Base-by-base conservation (phyloP, 2,113 vertebrate species). In the Antechinus stuartii region DNA sequence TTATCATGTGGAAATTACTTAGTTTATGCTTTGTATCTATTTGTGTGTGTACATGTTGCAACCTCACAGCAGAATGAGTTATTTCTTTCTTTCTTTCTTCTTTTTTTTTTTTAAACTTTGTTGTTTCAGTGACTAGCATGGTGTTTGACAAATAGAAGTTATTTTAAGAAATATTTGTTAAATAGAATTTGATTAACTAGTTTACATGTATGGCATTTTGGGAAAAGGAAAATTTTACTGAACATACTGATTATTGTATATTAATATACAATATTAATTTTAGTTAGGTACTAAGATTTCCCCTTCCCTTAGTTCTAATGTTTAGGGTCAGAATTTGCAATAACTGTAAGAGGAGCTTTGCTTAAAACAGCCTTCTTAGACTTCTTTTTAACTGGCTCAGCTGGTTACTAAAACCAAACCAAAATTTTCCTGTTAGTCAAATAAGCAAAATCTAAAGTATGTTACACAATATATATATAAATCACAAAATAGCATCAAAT, bases 381-480 rank as follows among this genome's bases (percentile, higher is more conserved):
- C 89, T 96, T 95, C 47, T 57, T 93, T 91, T 97, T 42, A 49
- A 68, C 22, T 50, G 93, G 91, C 55, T 52, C 1, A 95, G 61
- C 22, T 92, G 90, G 30, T 76, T 52, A 93, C 30, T 94, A 92
- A 55, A 92, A 91, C 22, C 46, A 92, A 96, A 95, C 91, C 42
- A 91, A 49, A 35, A 57, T 90, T 94, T 93, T 11, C 3, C 54
- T 94, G n/a, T 47, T 96, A 96, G 52, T n/a, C 50, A 95, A 84
- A 84, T 94, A 16, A 89, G 22, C 11, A 96, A 96, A 96, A 94
- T 91, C 93, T 92, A 89, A 92, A 76, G 91, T 89, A 90, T 92
- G 93, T 61, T 56, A 8, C 55, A 90, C 42, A 96, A 57, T 56
- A 91, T 42, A 91, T 42, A 42, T 91, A 57, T 91, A 53, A 92